Evolutionary conservation across 2,888 invertebrate species (phyloP), one percentile per base, ranked within the genome.

Genomic region (Archips crataeganus): DNA sequence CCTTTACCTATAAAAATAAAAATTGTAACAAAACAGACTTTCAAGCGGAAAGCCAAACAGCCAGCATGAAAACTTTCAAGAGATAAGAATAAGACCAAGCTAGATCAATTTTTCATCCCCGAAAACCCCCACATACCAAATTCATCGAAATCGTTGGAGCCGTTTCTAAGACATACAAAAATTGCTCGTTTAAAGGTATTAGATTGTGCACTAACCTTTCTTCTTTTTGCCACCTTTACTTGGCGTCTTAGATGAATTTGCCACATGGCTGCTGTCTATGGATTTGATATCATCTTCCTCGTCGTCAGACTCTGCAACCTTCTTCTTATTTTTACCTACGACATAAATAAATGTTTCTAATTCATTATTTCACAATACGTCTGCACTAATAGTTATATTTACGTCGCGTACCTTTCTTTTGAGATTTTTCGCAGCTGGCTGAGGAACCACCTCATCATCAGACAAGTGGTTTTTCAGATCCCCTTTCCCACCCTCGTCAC

Each of bases 401-500:
- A 74, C 49, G 68, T 65, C 39, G 77, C 71, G 71, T 74, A 93
- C 94, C 93, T 94, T 95, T 95, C 82, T 95, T 96, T 81, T 94
- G 94, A 49, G 90, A 84, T 80, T 95, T 95, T 95, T 95, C 1
- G 85, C 83, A 10, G 85, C 89, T 47, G 93, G 87, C 82, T 92
- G 91, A 3, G 87, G 80, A 15, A 84, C 79, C 75, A 93, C 91
- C 76, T 94, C 95, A 1, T 94, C 95, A 72, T 95, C 95, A 23
- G 91, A 89, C 39, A 81, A 81, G 76, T 87, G 81, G 66, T 88
- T 89, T 71, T 86, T 90, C 34, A 79, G 76, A 5, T 82, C 79
- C 66, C 87, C 88, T 76, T 92, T 88, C 74, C 82, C 87, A 80
- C 86, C 92, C 23, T 85, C 85, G 34, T 92, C 93, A 75, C 87